Conservation (phyloP, 30 jellyfish, hydroid and myxozoan species). For the Hydractinia echinata region DNA sequence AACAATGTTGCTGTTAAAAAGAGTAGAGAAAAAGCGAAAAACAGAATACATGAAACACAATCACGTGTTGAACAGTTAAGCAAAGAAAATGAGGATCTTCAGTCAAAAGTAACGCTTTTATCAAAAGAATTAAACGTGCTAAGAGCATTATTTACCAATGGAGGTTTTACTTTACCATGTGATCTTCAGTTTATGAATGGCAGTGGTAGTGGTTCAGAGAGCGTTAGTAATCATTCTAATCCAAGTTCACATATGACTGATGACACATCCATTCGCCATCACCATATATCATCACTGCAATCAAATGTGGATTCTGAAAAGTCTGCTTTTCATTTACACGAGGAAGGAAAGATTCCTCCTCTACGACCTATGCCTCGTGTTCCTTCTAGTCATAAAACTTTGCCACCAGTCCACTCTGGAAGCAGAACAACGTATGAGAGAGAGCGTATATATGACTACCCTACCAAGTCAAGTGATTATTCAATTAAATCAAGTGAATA, state of each 20-base stretch:
- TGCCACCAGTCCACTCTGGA: background rate
- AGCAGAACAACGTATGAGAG: background rate
- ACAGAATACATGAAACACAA: slow-evolving; percentile 79
- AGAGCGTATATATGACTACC: background rate
- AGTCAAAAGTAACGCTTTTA: slow-evolving; percentile 71
- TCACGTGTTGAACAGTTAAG: slow-evolving; percentile 90
- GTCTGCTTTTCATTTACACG: slow-evolving; percentile 8
- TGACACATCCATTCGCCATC: slow-evolving; percentile 4
- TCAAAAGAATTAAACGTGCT: slow-evolving; percentile 82
- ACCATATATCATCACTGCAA: background rate
- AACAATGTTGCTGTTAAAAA: slow-evolving; percentile 87
- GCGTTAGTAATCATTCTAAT: background rate
- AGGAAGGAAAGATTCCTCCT: slow-evolving; percentile 25
- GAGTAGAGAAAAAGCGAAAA: slow-evolving; percentile 89
- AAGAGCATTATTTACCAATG: slow-evolving; percentile 89
- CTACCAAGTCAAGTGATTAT: background rate
- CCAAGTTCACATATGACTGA: background rate
- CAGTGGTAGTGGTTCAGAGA: background rate
- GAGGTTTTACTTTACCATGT: slow-evolving; percentile 93
- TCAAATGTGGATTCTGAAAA: background rate
- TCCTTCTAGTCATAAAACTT: slow-evolving; percentile 2
- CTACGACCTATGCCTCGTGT: slow-evolving; percentile 30
- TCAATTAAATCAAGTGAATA: slow-evolving; percentile 3
- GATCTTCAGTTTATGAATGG: slow-evolving; percentile 63
- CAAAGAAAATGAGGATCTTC: slow-evolving; percentile 78